Base-by-base conservation (phyloP, 2,888 invertebrate genomes). In the Drosophila buzzatii region DNA sequence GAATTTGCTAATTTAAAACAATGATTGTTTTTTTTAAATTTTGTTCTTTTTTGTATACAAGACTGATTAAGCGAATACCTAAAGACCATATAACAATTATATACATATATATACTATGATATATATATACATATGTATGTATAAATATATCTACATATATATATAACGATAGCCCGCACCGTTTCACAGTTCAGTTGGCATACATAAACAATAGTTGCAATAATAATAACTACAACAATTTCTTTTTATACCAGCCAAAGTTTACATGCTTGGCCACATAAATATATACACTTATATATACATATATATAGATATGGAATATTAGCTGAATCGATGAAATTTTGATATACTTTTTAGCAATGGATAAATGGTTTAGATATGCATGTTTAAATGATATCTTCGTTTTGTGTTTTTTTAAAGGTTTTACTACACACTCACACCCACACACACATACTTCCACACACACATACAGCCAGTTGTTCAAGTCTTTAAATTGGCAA, bases 11-110 rank as follows among this genome's bases (percentile, higher is more conserved):
- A 71, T 79, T 87, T 76, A 73, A 84, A 58, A 45, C 20, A 39
- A 39, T 14, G 8, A 37, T 37, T 47, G 23, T 37, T 14, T 59
- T 57, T 37, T 37, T 59, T 64, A 4, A 18, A 37, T 56, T 57
- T 57, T 57, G 56, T 49, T 59, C 57, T 42, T 42, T 27, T 89
- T 81, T 76, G 69, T 87, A 87, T 82, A 90, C 85, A 85, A 85
- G 85, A 85, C 85, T 85, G 85, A 85, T 85, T 87, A 85, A 89
- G 73, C 76, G 49, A 80, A 76, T 51, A 70, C 62, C 77, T 73
- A 70, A 75, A 63, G 52, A 73, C 64, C 51, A 59, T 47, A 67
- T 31, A 49, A 20, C 14, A 23, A n/a, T 4, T 20, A 55, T 10
- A 10, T 4, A 27, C 16, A 16, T 27, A 72, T 35, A 44, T 47